Percentiles rank a stretch among this genome's conserved stretches.
Conservation (phyloP, 2,113 vertebrate species). For the Sitta europaea region DNA sequence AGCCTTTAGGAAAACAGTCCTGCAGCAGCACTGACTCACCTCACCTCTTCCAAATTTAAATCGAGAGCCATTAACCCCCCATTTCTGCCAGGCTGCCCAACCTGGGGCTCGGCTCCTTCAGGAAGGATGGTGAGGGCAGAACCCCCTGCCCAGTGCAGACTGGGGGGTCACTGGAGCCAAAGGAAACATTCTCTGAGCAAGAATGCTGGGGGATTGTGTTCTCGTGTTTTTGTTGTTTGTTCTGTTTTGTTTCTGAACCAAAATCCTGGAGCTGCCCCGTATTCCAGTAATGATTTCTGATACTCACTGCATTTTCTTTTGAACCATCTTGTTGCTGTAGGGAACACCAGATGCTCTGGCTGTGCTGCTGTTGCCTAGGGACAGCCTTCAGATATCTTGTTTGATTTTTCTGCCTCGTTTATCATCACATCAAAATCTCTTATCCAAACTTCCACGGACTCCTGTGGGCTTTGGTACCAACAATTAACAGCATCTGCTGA, state of each 20-base stretch:
- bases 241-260: background rate
- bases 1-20: background rate
- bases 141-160: background rate
- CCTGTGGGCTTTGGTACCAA: background rate
- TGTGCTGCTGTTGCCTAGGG: background rate
- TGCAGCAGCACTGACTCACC: background rate
- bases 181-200: background rate
- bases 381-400: background rate
- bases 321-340: background rate
- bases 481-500: background rate
- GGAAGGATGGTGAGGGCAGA: background rate
- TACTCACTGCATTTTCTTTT: background rate
- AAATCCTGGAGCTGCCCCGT: background rate
- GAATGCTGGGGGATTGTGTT: fast-evolving
- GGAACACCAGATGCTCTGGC: background rate
- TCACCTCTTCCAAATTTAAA: background rate
- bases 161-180: background rate
- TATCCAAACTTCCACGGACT: background rate
- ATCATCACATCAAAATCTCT: background rate
- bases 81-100: background rate
- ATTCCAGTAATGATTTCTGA: background rate
- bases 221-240: background rate
- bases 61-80: background rate
- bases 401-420: background rate
- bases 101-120: background rate